These are phyloP conservation scores for Hydra vulgaris DNA, from an alignment of 30 jellyfish, hydroid and myxozoan genomes.

Conservation along the genomic window DNA sequence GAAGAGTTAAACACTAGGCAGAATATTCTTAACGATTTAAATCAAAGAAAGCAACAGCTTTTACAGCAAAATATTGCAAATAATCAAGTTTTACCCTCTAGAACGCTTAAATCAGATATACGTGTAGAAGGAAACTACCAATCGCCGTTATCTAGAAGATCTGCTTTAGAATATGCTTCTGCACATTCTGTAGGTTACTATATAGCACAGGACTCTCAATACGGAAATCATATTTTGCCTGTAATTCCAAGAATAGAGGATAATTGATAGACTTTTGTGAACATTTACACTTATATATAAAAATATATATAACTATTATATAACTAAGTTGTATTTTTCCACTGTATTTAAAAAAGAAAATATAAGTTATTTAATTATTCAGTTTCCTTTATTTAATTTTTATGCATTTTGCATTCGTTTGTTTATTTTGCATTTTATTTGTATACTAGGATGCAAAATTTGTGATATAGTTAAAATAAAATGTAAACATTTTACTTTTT, in stretches of 20 bases:
- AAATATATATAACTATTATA: background rate
- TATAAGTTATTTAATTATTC: too few relatives aligned
- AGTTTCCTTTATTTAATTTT: too few relatives aligned
- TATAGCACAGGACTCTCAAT: constrained; percentile 69
- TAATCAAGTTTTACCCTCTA: constrained; percentile 1
- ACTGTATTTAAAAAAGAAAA: too few relatives aligned
- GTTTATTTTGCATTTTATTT: too few relatives aligned
- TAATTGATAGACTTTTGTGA: constrained; percentile 11
- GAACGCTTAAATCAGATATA: constrained; percentile 9
- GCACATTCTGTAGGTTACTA: constrained; percentile 85
- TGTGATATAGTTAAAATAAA: too few relatives aligned
- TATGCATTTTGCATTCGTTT: too few relatives aligned
- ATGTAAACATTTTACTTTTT: too few relatives aligned
- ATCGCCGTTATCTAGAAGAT: constrained; percentile 45
- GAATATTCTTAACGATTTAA: constrained; percentile 70
- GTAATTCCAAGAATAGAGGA: constrained; percentile 91
- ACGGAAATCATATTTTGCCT: constrained; percentile 81
- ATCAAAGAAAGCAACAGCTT: constrained; percentile 77
- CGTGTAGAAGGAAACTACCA: constrained; percentile 18
- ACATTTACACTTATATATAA: too few relatives aligned
- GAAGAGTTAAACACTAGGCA: constrained; percentile 65
- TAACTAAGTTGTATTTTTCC: background rate
- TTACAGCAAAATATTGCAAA: constrained; percentile 43
- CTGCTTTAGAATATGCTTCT: constrained; percentile 90
- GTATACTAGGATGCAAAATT: too few relatives aligned